Evolutionary conservation across 2,888 invertebrate genomes (phyloP), one percentile per base, ranked within the genome.

Genomic region (Gibbula magus): DNA sequence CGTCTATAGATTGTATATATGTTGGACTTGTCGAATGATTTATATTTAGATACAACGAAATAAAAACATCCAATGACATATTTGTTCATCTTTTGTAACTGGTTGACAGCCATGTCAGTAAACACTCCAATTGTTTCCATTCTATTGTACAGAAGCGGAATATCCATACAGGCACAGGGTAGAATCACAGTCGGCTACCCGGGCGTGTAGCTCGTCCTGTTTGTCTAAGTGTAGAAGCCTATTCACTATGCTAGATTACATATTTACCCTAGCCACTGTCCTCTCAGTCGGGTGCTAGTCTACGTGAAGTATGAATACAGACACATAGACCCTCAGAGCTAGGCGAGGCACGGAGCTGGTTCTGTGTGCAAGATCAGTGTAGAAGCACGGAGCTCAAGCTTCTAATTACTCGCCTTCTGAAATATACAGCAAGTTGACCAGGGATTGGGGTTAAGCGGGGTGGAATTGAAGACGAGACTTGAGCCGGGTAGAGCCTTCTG

Each of bases 1-100:
- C 18, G 67, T 67, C 35, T 70, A 70, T 70, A 70, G 29, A 35
- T 70, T 70, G 70, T 70, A 70, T 70, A 70, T 70, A 70, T 70
- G 70, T 70, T 70, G 39, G 20, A 35, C 70, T 35, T 70, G 45
- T 45, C 45, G 70, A 70, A 61, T 61, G 61, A 70, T 70, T 70
- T 70, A 70, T 70, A 70, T 70, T 70, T 70, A 70, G 70, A 35
- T 70, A 70, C 32, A 70, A 35, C 39, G 70, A 39, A 70, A 70
- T 70, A 70, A 70, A 70, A 70, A 45, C 45, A 45, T 45, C 45
- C 45, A 45, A 45, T 45, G 45, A 45, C 45, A 45, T 45, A 45
- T 45, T 45, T 45, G 45, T 45, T 45, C 45, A 45, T 45, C 45
- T 45, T 45, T 45, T 45, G 45, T 45, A 45, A 10, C 45, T 10